Conservation (phyloP, 2,888 invertebrate genomes). For the Melipona bicolor region DNA sequence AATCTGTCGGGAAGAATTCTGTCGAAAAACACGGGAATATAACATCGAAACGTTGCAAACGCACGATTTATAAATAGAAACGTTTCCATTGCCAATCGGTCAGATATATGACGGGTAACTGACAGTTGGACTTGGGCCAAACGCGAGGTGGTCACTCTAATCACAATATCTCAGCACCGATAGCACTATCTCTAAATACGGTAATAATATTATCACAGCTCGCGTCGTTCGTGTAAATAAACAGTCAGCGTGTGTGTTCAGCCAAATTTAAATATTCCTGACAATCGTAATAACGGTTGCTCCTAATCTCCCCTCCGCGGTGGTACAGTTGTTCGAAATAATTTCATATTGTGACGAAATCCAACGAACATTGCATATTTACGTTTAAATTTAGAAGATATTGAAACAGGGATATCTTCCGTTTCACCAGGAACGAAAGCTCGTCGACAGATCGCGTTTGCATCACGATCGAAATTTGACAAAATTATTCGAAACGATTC, state of each 20-base stretch:
- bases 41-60: conserved; percentile 1
- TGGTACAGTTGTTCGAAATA: not conserved
- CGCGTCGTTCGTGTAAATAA: not conserved
- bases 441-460: too few species aligned
- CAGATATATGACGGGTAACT: conserved; percentile 49
- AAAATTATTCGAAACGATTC: not conserved
- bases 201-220: not conserved
- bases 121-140: conserved; percentile 54
- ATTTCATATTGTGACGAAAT: not conserved
- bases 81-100: conserved; percentile 45
- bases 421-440: too few species aligned
- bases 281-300: not conserved
- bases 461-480: too few species aligned
- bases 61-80: conserved; percentile 43
- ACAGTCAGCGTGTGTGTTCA: not conserved
- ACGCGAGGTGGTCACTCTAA: conserved; percentile 41
- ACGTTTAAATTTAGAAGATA: too few species aligned
- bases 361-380: too few species aligned
- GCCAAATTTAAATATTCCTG: not conserved
- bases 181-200: not conserved
- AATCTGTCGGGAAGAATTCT: not conserved
- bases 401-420: too few species aligned
- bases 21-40: not conserved
- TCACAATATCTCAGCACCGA: not conserved
- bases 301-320: not conserved